Conservation (phyloP, 1,140 invertebrate species). For the Atta colombica region DNA sequence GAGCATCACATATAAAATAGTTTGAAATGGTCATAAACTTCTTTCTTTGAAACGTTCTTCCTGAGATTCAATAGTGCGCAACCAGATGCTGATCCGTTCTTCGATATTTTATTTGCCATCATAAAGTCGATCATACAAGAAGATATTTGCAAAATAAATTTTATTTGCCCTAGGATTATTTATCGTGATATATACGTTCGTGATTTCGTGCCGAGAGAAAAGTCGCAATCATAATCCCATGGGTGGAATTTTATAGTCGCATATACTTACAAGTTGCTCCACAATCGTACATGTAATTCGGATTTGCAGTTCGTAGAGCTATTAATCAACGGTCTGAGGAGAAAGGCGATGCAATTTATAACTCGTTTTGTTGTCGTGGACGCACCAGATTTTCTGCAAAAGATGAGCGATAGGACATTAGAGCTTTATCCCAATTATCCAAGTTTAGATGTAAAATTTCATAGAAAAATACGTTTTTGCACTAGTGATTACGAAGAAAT, state of each 20-base stretch:
- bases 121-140: slow-evolving; percentile 39
- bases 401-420: slow-evolving; percentile 18
- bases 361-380: slow-evolving; percentile 5
- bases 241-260: slow-evolving; percentile 27
- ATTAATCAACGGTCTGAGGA: slow-evolving; percentile 28
- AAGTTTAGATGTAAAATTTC: slow-evolving; percentile 1
- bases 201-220: slow-evolving; percentile 39
- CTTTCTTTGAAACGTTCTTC: background rate
- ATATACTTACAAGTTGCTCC: background rate
- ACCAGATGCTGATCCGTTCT: slow-evolving; percentile 16
- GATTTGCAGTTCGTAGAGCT: background rate
- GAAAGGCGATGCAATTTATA: slow-evolving; percentile 27
- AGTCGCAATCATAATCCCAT: slow-evolving; percentile 27
- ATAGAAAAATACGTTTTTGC: slow-evolving; percentile 31
- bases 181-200: slow-evolving; percentile 43
- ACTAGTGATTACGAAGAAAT: background rate
- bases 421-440: slow-evolving; percentile 15
- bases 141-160: slow-evolving; percentile 45
- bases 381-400: background rate
- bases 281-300: slow-evolving; percentile 28
- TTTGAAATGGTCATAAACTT: background rate
- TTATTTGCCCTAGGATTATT: slow-evolving; percentile 42
- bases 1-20: background rate
- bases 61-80: background rate
- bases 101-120: slow-evolving; percentile 33